Evolutionary conservation across 2,113 vertebrate species (phyloP), one percentile per base, ranked within the genome.

Genomic region (Ammodytes marinus): DNA sequence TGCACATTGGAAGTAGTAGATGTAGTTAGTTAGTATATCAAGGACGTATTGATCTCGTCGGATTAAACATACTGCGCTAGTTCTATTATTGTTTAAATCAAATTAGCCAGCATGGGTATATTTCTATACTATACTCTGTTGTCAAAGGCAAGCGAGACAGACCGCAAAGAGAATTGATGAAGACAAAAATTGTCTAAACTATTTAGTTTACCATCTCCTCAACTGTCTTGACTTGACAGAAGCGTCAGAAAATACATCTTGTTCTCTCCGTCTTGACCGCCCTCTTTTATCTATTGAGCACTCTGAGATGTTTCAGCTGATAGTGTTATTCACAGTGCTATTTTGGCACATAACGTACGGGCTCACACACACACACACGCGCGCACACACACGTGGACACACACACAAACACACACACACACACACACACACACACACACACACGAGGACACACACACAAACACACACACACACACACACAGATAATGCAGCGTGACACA

Each of bases 401-500:
- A 58, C 45, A 59, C 54, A 57, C 47, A 37, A 8, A 35, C 0
- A 64, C 47, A 37, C n/a, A 46, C 50, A 43, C 43, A 35, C 19
- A 15, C 27, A 39, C 58, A 47, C 50, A 64, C 47, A 37, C 8
- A 39, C 35, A 57, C 40, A 45, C 11, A 43, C 63, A 72, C 11
- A 47, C 42, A 47, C 17, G 63, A 15, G 59, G 8, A 75, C 50
- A 58, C 45, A 59, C 54, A 57, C 47, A 37, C 13, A 35, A 0
- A 64, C 47, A 37, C 8, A 39, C 35, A 57, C 40, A 45, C 11
- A 43, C 63, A 72, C 11, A 47, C 42, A 47, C 17, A 5, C 19
- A 69, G 49, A 74, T 84, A 66, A 68, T 69, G 70, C 63, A 58
- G 71, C 17, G 67, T 72, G 77, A 77, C 77, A 80, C 77, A 80